A percentile compares a stretch with the other conserved stretches of the same genome.
These are phyloP conservation scores for Tachyglossus aculeatus DNA, from an alignment of 2,797 vertebrate genomes.

Conservation along the genomic window DNA sequence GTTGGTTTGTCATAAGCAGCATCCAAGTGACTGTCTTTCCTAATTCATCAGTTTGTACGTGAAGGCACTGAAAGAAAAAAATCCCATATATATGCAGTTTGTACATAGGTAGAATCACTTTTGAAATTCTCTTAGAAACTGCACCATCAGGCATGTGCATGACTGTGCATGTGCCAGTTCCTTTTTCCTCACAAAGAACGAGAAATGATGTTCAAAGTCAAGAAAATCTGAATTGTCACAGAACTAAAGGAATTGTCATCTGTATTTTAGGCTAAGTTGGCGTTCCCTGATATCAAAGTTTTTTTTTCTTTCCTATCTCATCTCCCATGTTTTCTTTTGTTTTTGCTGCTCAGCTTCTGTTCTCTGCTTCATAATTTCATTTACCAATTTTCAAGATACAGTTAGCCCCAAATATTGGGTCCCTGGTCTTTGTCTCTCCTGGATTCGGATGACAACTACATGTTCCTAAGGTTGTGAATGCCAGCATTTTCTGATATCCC, in stretches of 20 bases:
- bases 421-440: background rate
- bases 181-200: conserved; percentile 21
- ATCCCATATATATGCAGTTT: too few species aligned
- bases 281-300: conserved; percentile 14
- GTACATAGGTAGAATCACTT: background rate
- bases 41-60: too few species aligned
- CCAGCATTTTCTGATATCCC: conserved; percentile 23
- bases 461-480: conserved; percentile 6
- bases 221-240: background rate
- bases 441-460: conserved; percentile 25
- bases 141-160: too few species aligned
- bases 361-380: background rate
- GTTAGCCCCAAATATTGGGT: background rate
- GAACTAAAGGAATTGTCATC: background rate
- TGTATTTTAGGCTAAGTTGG: background rate
- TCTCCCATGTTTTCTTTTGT: background rate
- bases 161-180: background rate
- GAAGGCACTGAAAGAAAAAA: too few species aligned
- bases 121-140: background rate
- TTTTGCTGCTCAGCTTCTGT: conserved; percentile 13
- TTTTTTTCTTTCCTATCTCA: conserved; percentile 5
- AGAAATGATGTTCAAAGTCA: background rate
- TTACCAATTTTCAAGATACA: background rate
- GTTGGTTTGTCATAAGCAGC: too few species aligned
- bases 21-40: too few species aligned